Evolutionary conservation across 2,113 vertebrate species (phyloP).

Genomic region (Larimichthys polyactis): DNA sequence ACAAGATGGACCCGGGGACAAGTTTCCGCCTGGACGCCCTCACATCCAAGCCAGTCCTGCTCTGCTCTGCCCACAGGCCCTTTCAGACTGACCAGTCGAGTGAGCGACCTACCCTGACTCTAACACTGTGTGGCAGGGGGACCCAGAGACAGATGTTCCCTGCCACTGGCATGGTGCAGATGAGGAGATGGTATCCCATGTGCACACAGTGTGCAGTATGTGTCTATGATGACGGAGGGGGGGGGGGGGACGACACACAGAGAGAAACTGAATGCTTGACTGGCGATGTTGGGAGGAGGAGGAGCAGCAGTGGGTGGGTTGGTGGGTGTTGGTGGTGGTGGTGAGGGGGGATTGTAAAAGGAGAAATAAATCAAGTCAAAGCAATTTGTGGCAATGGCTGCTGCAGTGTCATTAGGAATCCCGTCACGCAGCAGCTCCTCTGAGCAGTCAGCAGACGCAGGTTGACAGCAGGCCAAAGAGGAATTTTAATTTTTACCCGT

Average conservation of each 20-base stretch:
- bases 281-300: constrained; percentile 43
- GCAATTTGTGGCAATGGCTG: constrained; percentile 80
- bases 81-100: constrained; percentile 65
- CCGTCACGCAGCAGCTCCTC: constrained; percentile 78
- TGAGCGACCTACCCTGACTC: constrained; percentile 77
- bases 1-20: constrained; percentile 76
- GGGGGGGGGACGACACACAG: constrained; percentile 24
- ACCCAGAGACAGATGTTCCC: constrained; percentile 87
- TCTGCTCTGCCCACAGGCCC: constrained; percentile 68
- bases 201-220: constrained; percentile 29
- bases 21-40: constrained; percentile 73
- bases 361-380: constrained; percentile 85
- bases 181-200: constrained; percentile 56
- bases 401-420: constrained; percentile 84
- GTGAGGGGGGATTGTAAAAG: constrained; percentile 66
- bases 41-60: constrained; percentile 52
- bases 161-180: constrained; percentile 84
- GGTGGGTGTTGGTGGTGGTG: constrained; percentile 10
- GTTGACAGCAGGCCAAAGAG: constrained; percentile 80
- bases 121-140: constrained; percentile 80
- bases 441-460: constrained; percentile 74
- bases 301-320: constrained; percentile 21
- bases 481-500: constrained; percentile 80
- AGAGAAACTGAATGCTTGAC: constrained; percentile 55
- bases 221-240: constrained; percentile 32